Base-by-base conservation (phyloP, 2,888 invertebrate genomes). In the Eupithecia subfuscata region DNA sequence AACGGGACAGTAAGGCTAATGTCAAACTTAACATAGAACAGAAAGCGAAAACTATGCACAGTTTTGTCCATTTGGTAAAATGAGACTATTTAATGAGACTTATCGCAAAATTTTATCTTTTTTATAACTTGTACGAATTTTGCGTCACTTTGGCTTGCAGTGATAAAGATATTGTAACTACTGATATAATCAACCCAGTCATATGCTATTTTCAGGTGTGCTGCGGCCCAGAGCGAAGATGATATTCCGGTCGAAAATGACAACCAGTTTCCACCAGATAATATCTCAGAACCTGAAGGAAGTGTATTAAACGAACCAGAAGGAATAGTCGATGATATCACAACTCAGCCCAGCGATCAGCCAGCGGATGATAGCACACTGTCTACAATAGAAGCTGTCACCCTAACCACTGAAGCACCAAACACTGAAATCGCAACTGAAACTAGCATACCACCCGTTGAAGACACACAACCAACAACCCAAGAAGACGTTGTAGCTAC, bases 31-130 rank as follows among this genome's bases (percentile, higher is more conserved):
- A 18, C 34, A 34, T 60, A 60, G 14, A 25, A 34, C 0, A 64
- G 64, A 34, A 64, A 34, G 9, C 18, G 4, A 18, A 64, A 34
- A 64, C 25, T 63, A 30, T 30, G 11, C 25, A n/a, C 22, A 22
- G 8, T 14, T 56, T 60, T 60, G 22, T 67, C 14, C 12, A 75
- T n/a, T 70, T 30, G n/a, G 64, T 25, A 83, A 60, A 30, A 60
- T 22, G 4, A n/a, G 9, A 5, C 5, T 25, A 9, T n/a, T 56
- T 22, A 56, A n/a, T 52, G 5, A 37, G 22, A 56, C 81, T 87
- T 93, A 92, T 93, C 92, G 88, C 85, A 81, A 86, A 85, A 89
- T 60, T 89, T 93, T 93, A 92, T 93, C 92, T 88, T 78, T 22
- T 91, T 87, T 78, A 73, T 84, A 88, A 87, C 89, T 88, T 89